Evolutionary conservation across 2,888 invertebrate species (phyloP).

Genomic region (Hofmannophila pseudospretella): DNA sequence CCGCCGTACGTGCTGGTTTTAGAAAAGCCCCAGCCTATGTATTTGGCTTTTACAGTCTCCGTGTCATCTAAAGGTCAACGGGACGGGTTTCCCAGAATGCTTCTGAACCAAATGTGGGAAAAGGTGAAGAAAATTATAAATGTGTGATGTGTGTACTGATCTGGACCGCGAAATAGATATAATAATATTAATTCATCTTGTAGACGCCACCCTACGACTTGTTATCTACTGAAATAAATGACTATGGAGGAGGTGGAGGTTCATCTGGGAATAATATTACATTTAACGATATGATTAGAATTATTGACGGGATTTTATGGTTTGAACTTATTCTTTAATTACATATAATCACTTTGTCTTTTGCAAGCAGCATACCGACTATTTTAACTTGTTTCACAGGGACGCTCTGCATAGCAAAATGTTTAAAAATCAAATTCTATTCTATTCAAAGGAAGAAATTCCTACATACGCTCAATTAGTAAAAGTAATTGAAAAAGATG

Average conservation of each 20-base stretch:
- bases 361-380: no score
- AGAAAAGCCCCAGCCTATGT: constrained; percentile 52
- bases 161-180: neutral
- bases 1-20: constrained; percentile 61
- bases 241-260: constrained; percentile 23
- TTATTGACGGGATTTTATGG: constrained; percentile 66
- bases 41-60: constrained; percentile 56
- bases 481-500: constrained; percentile 35
- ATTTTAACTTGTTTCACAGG: no score
- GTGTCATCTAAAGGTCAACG: constrained; percentile 64
- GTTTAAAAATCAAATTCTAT: constrained; percentile 56
- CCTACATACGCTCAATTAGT: constrained; percentile 52
- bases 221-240: constrained; percentile 40
- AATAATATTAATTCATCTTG: constrained; percentile 14
- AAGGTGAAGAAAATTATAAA: constrained; percentile 35
- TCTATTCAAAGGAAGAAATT: constrained; percentile 57
- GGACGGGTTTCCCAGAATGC: constrained; percentile 59
- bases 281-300: constrained; percentile 45
- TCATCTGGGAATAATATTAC: constrained; percentile 48
- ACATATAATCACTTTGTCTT: neutral
- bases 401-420: constrained; percentile 66
- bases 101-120: constrained; percentile 63
- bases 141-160: neutral
- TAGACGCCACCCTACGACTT: constrained; percentile 64
- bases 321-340: constrained; percentile 19